Base-by-base conservation (phyloP, 2,888 invertebrate species). In the Megalurothrips usitatus region DNA sequence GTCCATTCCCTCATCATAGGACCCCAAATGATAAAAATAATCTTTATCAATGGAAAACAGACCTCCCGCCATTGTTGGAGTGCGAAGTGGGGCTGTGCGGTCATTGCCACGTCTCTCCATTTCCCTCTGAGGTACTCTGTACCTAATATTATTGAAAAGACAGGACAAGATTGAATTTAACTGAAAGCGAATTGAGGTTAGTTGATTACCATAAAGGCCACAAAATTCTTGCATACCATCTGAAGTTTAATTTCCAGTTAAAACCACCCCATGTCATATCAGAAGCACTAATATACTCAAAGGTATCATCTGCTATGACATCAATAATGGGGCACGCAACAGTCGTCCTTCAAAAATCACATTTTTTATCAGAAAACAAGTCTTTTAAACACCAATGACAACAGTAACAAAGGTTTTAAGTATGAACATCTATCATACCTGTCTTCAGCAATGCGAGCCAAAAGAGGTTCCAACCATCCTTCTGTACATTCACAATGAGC, bases 191-290 rank as follows among this genome's bases (percentile, higher is more conserved):
- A 79, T 79, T 19, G 79, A 80, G 79, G 75, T 49, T 75, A 79
- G n/a, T 14, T 23, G 68, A 63, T 47, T 75, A 81, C 78, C 23
- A 82, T 43, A 80, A n/a, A n/a, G n/a, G n/a, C 79, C 79, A 49
- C 80, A 79, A 81, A 63, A 58, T 0, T 79, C 58, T 83, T 79
- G 85, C 90, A 90, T 88, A 96, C 98, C 98, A 98, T 89, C 99
- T 93, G 89, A 99, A 99, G 89, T 99, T 99, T 81, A 99, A 91
- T 88, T 98, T 98, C 99, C 99, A 99, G 89, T 99, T 99, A 89
- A 99, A 99, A 43, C 99, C 99, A 83, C 99, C 99, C 98, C 99
- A 99, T 0, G 99, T 99, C 93, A 98, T 97, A 87, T 99, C 99
- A 1, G 98, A 98, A 0, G 99, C 99, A 80, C 98, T 96, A 83